A percentile compares a stretch with the other conserved stretches of the same genome.
Conservation (phyloP, 37 sponge, comb jelly and placozoan species). For the Cladorhizidae sp. region DNA sequence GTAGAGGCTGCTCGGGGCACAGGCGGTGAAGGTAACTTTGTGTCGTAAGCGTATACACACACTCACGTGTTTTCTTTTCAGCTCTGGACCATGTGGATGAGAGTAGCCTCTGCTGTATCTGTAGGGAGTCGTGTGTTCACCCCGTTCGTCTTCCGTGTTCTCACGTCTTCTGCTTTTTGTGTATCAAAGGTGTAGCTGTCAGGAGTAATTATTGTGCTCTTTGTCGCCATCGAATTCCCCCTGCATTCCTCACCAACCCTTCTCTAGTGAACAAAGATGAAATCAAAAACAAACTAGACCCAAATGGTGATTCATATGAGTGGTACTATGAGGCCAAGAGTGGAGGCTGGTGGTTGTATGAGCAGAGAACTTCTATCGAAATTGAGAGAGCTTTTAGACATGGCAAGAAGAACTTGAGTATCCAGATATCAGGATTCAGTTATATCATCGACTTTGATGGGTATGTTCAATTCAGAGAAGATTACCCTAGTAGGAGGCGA, state of each 20-base stretch:
- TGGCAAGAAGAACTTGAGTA: slow-evolving; percentile 6
- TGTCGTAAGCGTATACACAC: no score
- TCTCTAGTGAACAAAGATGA: slow-evolving; percentile 29
- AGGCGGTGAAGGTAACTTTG: no score
- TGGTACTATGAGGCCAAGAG: slow-evolving; percentile 87
- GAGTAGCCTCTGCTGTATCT: slow-evolving; percentile 66
- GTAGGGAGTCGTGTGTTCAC: slow-evolving; percentile 54
- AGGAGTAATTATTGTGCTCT: slow-evolving; percentile 66
- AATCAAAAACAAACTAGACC: slow-evolving; percentile 1
- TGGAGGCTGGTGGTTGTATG: slow-evolving; percentile 95
- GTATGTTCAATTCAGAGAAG: slow-evolving; percentile 76
- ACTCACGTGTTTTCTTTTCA: no score
- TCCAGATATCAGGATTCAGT: slow-evolving; percentile 76
- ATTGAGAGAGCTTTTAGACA: slow-evolving; percentile 60
- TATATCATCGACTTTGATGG: slow-evolving; percentile 77
- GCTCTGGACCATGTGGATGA: not conserved
- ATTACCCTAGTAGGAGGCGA: slow-evolving; percentile 43
- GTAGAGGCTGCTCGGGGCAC: no score
- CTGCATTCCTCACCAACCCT: slow-evolving; percentile 53
- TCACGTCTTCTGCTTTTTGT: slow-evolving; percentile 93
- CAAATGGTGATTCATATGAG: not conserved
- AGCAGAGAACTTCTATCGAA: slow-evolving; percentile 66
- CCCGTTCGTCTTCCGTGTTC: slow-evolving; percentile 85
- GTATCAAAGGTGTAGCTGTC: slow-evolving; percentile 87
- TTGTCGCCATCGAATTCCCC: slow-evolving; percentile 74